Conservation (phyloP, 2,113 vertebrate genomes). For the Tachuris rubrigastra region DNA sequence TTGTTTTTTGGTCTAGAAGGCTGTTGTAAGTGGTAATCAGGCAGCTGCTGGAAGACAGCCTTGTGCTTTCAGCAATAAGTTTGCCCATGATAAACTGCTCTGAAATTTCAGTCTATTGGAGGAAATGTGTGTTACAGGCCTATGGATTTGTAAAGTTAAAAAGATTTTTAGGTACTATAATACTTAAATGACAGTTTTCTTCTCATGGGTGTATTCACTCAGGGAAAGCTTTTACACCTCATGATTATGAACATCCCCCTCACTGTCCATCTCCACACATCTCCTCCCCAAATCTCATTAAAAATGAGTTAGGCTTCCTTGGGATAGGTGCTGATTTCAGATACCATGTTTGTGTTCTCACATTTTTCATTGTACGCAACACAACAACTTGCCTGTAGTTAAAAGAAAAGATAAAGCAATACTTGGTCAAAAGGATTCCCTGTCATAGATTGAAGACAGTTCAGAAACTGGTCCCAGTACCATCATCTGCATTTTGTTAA, state of each 20-base stretch:
- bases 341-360: not conserved
- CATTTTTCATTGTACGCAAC: not conserved
- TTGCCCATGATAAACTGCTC: not conserved
- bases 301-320: not conserved
- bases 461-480: not conserved
- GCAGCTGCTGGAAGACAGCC: not conserved
- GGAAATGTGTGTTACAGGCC: not conserved
- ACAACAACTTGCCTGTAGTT: not conserved
- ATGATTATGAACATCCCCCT: not conserved
- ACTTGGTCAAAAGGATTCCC: not conserved
- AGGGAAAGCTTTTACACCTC: not conserved
- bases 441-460: not conserved
- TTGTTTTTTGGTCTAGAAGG: slow-evolving; percentile 28
- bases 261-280: not conserved
- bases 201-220: not conserved
- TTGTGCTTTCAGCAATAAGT: not conserved
- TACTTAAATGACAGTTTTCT: not conserved
- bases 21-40: not conserved
- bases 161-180: not conserved
- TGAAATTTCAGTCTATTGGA: not conserved
- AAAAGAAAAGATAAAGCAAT: not conserved
- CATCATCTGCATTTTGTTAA: not conserved
- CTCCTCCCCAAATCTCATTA: not conserved
- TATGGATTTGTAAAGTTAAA: not conserved
- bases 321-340: not conserved